Evolutionary conservation across 2,113 vertebrate species (phyloP).

Genomic region (Amblyopsis rosae): DNA sequence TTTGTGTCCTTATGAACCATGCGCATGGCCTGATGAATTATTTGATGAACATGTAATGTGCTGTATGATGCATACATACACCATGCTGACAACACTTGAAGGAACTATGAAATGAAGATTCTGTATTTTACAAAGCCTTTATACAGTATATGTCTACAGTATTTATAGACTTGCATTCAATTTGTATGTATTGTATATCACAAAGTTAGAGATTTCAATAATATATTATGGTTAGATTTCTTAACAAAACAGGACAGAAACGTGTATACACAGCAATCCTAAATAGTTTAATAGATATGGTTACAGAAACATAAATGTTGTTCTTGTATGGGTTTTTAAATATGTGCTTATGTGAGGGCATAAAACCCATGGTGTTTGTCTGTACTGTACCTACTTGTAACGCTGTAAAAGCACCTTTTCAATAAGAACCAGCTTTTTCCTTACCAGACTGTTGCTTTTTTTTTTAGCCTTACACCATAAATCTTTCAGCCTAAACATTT

Average conservation of each 20-base stretch:
- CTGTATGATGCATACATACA: conserved; percentile 13
- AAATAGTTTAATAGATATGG: conserved; percentile 13
- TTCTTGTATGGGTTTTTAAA: conserved; percentile 2
- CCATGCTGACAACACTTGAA: conserved; percentile 23
- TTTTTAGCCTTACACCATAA: neutral
- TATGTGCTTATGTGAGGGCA: neutral
- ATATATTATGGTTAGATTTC: neutral
- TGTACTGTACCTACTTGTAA: neutral
- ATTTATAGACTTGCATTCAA: conserved; percentile 43
- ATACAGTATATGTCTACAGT: conserved; percentile 40
- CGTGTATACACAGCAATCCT: neutral
- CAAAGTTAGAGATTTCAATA: conserved; percentile 19
- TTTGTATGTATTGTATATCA: conserved; percentile 52
- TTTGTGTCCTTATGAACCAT: too few species aligned
- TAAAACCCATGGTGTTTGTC: conserved; percentile 7
- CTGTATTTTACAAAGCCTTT: conserved; percentile 38
- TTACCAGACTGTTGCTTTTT: too few species aligned
- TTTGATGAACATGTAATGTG: conserved; percentile 38
- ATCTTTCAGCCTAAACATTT: neutral
- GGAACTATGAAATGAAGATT: conserved; percentile 17
- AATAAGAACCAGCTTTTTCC: neutral
- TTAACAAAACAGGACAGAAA: too few species aligned
- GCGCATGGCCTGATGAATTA: neutral
- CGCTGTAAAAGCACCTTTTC: neutral
- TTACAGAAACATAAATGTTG: conserved; percentile 20